These are phyloP conservation scores for Parascotia fuliginaria DNA, from an alignment of 2,888 invertebrate species.

Conservation along the genomic window DNA sequence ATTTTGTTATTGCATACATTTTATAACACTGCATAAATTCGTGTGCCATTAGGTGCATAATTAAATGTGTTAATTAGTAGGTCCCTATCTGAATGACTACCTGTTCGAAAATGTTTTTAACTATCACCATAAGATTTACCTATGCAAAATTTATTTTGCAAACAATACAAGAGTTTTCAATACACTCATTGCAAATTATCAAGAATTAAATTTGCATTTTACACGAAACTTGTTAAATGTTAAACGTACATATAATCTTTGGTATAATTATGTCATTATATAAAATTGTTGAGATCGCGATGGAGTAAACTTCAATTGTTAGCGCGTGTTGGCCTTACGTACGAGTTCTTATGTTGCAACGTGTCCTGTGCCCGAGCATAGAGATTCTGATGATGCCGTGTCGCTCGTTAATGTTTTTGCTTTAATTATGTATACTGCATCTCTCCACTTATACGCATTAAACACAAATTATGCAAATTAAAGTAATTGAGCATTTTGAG, in stretches of 20 bases:
- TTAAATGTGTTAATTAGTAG: too few species aligned
- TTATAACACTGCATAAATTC: too few species aligned
- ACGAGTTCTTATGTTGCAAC: constrained; percentile 10
- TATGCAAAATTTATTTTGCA: too few species aligned
- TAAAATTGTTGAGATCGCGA: constrained; percentile 30
- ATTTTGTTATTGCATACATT: too few species aligned
- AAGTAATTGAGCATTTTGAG: constrained; percentile 6
- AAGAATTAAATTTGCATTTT: constrained; percentile 51
- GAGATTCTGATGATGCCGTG: constrained; percentile 17
- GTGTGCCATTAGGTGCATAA: too few species aligned
- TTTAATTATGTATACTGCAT: constrained; percentile 21
- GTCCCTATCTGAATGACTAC: too few species aligned
- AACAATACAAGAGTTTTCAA: not conserved
- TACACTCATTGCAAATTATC: too few species aligned
- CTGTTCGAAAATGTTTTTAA: too few species aligned
- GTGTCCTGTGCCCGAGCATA: constrained; percentile 14
- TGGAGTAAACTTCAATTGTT: constrained; percentile 7
- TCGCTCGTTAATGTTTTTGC: constrained; percentile 36
- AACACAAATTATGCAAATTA: constrained; percentile 33
- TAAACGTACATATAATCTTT: constrained; percentile 27
- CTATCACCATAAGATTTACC: too few species aligned
- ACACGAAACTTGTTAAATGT: constrained; percentile 42
- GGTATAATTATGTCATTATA: constrained; percentile 57
- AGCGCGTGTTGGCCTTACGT: constrained; percentile 25
- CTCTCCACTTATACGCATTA: constrained; percentile 16